Evolutionary conservation across 2,888 invertebrate genomes (phyloP), one percentile per base, ranked within the genome.

Genomic region (Melipona bicolor): DNA sequence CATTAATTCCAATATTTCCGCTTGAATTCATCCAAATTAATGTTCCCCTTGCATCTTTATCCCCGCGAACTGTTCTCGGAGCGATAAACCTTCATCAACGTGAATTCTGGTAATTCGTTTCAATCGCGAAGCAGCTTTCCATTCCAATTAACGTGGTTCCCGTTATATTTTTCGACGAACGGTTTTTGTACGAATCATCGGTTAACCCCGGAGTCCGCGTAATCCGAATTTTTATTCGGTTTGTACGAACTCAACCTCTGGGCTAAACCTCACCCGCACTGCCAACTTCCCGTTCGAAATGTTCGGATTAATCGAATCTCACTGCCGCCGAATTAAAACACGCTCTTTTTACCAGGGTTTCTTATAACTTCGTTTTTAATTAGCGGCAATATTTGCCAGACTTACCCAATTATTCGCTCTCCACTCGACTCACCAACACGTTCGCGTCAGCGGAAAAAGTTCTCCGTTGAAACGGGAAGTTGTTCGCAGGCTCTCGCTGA

Each of bases 341-440:
- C n/a, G 50, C 4, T 36, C 52, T 77, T 69, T 43, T 19, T 27
- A 3, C 17, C 13, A 5, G 13, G 50, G 24, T 59, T 49, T 72
- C 65, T 71, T 54, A 49, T 32, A 81, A 81, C 81, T 68, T 80
- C 27, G 21, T 61, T 81, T 76, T 72, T 64, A 81, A 79, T 81
- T 67, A 67, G 49, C 52, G 65, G 59, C 52, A 68, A 83, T 82
- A 59, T 81, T 76, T 76, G 27, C 67, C 36, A 32, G 68, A 82
- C 76, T 71, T 76, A 61, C 71, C 76, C 65, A 61, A 80, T 74
- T 81, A 74, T 64, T 81, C 67, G 52, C 24, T 68, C 67, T 43
- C 43, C 72, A 69, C 68, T 80, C 80, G 36, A 80, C 73, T 71
- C 73, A 49, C 75, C 49, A 67, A 49, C 54, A 15, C 36, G 24